These are phyloP conservation scores for Pogona vitticeps DNA, from an alignment of 2,113 vertebrate genomes.

Conservation along the genomic window DNA sequence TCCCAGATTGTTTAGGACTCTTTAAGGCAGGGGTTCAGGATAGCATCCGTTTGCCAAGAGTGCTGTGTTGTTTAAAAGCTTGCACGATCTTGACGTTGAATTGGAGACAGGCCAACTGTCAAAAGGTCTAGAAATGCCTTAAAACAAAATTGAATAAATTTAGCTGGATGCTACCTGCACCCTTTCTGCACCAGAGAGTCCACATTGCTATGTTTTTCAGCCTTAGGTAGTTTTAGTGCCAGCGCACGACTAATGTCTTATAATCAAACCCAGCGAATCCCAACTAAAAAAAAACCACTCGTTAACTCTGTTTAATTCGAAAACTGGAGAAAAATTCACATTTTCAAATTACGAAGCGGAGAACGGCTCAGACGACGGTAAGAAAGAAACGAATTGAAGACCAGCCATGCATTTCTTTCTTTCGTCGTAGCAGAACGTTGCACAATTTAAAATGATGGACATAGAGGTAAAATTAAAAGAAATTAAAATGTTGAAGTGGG, in stretches of 20 bases:
- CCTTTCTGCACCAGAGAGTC: constrained; percentile 23
- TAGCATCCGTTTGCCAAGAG: neutral
- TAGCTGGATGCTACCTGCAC: constrained; percentile 14
- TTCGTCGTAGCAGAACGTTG: too few relatives aligned
- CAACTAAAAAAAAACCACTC: constrained; percentile 65
- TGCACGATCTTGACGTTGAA: too few relatives aligned
- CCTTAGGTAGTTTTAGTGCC: constrained; percentile 55
- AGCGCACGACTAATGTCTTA: constrained; percentile 60
- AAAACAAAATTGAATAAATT: neutral
- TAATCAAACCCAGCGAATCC: constrained; percentile 52
- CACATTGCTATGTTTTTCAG: constrained; percentile 71
- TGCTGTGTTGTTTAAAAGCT: neutral
- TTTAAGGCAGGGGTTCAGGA: too few relatives aligned
- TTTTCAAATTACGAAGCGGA: neutral
- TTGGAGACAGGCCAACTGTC: too few relatives aligned
- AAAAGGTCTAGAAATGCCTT: too few relatives aligned
- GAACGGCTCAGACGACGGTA: constrained; percentile 39
- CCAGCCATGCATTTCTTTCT: too few relatives aligned
- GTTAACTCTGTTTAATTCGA: constrained; percentile 55
- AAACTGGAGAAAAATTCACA: neutral
- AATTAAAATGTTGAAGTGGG: neutral
- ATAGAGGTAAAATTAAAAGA: too few relatives aligned
- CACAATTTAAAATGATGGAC: too few relatives aligned
- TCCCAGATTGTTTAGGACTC: neutral
- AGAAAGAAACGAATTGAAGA: neutral